Conservation (phyloP, 2,888 invertebrate species). For the Alloplasta piceator region DNA sequence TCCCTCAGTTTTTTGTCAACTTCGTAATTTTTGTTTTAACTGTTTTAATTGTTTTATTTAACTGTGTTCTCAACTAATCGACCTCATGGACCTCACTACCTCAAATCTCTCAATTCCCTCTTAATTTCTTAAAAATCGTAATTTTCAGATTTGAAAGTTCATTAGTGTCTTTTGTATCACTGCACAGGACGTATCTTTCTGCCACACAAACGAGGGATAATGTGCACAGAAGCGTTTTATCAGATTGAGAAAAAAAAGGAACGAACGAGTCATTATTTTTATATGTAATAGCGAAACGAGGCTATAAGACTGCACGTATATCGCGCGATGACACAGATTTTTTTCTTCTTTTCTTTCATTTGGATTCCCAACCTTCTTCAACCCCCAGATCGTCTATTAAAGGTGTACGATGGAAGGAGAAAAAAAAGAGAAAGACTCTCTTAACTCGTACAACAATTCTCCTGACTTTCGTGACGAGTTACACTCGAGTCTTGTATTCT, state of each 20-base stretch:
- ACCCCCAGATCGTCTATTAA: slow-evolving; percentile 34
- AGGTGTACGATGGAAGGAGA: neutral
- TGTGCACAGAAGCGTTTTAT: neutral
- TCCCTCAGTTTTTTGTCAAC: no score
- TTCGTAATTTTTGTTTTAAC: no score
- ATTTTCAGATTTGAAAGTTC: no score
- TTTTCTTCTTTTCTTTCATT: slow-evolving; percentile 17
- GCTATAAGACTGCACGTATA: slow-evolving; percentile 28
- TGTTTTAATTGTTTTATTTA: no score
- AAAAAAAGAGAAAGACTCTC: slow-evolving; percentile 48
- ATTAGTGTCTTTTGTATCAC: no score
- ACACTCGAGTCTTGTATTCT: slow-evolving; percentile 11
- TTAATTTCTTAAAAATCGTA: no score
- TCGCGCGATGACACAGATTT: slow-evolving; percentile 49
- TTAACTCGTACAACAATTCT: slow-evolving; percentile 14
- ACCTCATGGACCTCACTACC: neutral
- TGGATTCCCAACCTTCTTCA: slow-evolving; percentile 50
- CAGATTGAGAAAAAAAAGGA: neutral
- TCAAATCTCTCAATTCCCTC: neutral
- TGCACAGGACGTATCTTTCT: no score
- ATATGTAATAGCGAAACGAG: slow-evolving; percentile 38
- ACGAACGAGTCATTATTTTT: slow-evolving; percentile 29
- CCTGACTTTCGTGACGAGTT: slow-evolving; percentile 21
- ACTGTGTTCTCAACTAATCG: neutral
- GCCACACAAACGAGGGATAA: neutral